phyloP scores from a whole-genome alignment of 2,888 invertebrate genomes.

The Aporophyla nigra region DNA sequence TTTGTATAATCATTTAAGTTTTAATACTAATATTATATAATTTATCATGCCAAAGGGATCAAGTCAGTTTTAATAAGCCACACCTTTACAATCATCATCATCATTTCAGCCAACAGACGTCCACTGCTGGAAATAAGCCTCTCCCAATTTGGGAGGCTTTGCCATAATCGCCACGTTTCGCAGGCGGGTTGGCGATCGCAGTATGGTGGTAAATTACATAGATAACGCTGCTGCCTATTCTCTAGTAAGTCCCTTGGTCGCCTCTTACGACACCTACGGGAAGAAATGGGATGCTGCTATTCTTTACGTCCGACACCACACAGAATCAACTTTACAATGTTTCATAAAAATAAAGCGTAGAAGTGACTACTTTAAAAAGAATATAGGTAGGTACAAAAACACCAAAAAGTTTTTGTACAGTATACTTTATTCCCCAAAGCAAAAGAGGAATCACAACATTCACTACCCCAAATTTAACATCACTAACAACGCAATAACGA shows the following conservation, averaged over 20 bases:
- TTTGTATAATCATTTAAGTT: slow-evolving; percentile 6
- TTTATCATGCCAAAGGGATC: not conserved
- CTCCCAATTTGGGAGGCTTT: no score
- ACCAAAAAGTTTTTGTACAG: not conserved
- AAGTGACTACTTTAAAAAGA: not conserved
- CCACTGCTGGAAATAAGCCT: no score
- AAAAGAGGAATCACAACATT: slow-evolving; percentile 27
- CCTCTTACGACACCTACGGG: no score
- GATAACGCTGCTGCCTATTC: no score
- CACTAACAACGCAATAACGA: slow-evolving; percentile 42
- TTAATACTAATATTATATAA: slow-evolving; percentile 15
- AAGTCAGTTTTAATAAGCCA: slow-evolving; percentile 13
- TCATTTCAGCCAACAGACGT: no score
- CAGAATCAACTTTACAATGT: not conserved
- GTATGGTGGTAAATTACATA: no score
- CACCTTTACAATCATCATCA: no score
- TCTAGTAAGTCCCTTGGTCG: no score
- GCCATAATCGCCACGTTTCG: no score
- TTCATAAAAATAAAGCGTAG: not conserved
- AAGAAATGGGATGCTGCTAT: no score
- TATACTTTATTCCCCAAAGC: not conserved
- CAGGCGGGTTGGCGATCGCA: no score
- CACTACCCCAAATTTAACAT: slow-evolving; percentile 22
- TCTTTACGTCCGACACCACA: no score
- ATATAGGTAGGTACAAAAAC: not conserved